Percentiles rank a stretch among this genome's conserved stretches.
Evolutionary conservation across 2,113 vertebrate species (phyloP).

Genomic region (Theristicus caerulescens): DNA sequence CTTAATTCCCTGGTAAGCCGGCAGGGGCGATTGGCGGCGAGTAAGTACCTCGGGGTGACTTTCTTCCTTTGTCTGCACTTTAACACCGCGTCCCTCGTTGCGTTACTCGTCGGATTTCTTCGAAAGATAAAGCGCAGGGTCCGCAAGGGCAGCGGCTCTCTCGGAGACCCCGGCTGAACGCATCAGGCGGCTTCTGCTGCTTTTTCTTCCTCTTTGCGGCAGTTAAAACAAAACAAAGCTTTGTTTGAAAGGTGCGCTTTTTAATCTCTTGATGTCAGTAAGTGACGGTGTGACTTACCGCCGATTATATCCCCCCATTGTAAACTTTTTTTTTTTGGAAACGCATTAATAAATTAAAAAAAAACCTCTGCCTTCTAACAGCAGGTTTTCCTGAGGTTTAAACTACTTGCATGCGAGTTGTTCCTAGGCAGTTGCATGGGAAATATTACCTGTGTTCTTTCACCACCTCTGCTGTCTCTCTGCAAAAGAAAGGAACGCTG

Average conservation of each 20-base stretch:
- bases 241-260: not conserved
- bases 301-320: accelerated
- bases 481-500: not conserved
- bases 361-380: not conserved
- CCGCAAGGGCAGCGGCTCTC: not conserved
- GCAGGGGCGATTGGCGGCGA: not conserved
- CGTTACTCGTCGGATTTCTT: not conserved
- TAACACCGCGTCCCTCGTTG: not conserved
- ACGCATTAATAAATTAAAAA: not conserved
- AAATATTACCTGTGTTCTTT: not conserved
- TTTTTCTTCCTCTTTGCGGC: not conserved
- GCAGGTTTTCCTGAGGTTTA: not conserved
- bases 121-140: not conserved
- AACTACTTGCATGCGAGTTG: not conserved
- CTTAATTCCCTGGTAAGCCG: not conserved
- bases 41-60: not conserved
- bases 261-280: not conserved
- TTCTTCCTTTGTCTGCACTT: conserved; percentile 38
- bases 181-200: not conserved
- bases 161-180: not conserved
- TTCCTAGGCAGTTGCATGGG: not conserved
- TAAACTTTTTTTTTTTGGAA: not conserved
- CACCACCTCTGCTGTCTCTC: not conserved
- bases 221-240: not conserved
- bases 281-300: not conserved